Base-by-base conservation (phyloP, 2,113 vertebrate genomes). In the Ciconia boyciana region DNA sequence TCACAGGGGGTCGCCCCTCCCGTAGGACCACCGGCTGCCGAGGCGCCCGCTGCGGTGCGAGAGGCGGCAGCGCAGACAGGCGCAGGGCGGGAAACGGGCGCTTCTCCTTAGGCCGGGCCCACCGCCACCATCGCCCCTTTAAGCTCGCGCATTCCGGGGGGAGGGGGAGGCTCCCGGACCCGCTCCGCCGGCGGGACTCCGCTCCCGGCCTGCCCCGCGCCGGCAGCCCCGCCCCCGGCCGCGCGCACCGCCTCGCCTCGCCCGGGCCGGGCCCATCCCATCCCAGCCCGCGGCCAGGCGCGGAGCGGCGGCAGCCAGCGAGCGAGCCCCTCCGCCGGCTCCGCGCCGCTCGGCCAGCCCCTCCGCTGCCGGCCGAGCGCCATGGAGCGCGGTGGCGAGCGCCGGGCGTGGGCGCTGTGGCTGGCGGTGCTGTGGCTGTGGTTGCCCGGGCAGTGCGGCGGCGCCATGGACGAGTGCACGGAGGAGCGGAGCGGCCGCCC, bases 401-500 rank as follows among this genome's bases (percentile, higher is more conserved):
- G 91, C 75, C 88, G 86, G 89, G 54, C 70, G 88, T 75, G 80
- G 95, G 87, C 93, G 48, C 54, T 93, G 93, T 28, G 97, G 92
- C 86, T 77, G 7, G 76, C 93, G 88, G 58, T 92, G 71, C 88
- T 97, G 89, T 96, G 94, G 87, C 77, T 97, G 83, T 95, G 95
- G 90, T 83, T 90, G 31, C 76, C 93, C 60, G 97, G 94, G 85
- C 92, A 71, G 32, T 92, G 96, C 77, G 97, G 93, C 86, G 98
- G 97, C 54, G 99, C 99, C 52, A 99, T 99, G 99, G 99, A 99
- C 96, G 99, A 99, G 91, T 99, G 99, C 77, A 32, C 62, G 95
- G 97, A 99, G 89, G 99, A 99, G 64, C 94, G 93, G 93, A 87
- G 51, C 91, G 97, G 96, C 77, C 96, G 98, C 16, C 91, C 98